phyloP scores from a whole-genome alignment of 2,113 vertebrate genomes.

The Arizona elegans region DNA sequence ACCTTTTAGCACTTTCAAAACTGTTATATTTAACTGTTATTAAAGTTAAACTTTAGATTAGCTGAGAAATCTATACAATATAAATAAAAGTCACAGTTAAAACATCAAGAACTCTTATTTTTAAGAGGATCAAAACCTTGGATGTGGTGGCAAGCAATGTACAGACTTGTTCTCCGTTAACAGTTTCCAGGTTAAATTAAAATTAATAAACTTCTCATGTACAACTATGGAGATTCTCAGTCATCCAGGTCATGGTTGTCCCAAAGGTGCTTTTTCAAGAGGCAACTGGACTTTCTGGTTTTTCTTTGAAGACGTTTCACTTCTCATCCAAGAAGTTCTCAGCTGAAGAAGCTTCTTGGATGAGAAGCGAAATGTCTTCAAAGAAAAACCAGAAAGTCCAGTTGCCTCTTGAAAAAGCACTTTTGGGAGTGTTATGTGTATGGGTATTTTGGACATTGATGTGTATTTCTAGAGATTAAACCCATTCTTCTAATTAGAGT shows the following conservation, averaged over 20 bases:
- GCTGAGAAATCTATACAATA: background rate
- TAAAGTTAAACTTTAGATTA: background rate
- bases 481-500: background rate
- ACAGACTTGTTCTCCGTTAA: background rate
- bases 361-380: too few species aligned
- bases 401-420: too few species aligned
- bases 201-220: background rate
- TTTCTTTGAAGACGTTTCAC: too few species aligned
- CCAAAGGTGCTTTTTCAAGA: too few species aligned
- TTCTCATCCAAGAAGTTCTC: too few species aligned
- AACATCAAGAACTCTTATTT: background rate
- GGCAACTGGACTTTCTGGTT: too few species aligned
- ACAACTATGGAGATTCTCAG: background rate
- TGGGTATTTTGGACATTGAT: background rate
- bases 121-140: background rate
- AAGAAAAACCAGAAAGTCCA: too few species aligned
- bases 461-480: background rate
- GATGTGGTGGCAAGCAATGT: background rate
- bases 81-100: background rate
- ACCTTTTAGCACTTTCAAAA: background rate
- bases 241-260: too few species aligned
- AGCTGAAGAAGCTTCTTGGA: too few species aligned
- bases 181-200: background rate
- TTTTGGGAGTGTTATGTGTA: background rate
- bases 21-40: background rate